Conservation (phyloP, 2,113 vertebrate genomes). For the Paramisgurnus dabryanus region DNA sequence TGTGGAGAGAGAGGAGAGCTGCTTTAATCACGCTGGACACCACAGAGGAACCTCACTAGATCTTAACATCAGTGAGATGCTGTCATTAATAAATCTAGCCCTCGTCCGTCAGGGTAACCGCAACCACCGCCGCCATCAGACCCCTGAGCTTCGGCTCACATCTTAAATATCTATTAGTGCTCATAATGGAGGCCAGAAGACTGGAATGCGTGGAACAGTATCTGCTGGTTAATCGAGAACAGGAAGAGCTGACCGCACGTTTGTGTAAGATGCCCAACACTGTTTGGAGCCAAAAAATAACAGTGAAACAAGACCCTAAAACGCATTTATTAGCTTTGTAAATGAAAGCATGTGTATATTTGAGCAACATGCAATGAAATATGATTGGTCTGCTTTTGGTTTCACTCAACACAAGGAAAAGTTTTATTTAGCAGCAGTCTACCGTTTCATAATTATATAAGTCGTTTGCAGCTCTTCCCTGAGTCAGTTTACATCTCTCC, state of each 20-base stretch:
- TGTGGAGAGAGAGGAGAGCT: conserved; percentile 73
- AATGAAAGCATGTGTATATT: conserved; percentile 38
- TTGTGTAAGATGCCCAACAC: conserved; percentile 47
- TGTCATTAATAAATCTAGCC: conserved; percentile 67
- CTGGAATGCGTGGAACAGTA: conserved; percentile 62
- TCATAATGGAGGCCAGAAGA: conserved; percentile 33
- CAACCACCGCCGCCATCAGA: conserved; percentile 45
- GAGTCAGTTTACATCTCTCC: neutral
- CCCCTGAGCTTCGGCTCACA: conserved; percentile 60
- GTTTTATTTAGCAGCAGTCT: neutral
- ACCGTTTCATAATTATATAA: neutral
- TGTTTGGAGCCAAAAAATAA: conserved; percentile 37
- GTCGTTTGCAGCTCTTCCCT: neutral
- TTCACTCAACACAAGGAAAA: no score
- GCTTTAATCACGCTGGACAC: conserved; percentile 60
- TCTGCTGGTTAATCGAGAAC: conserved; percentile 62
- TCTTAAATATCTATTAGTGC: conserved; percentile 69
- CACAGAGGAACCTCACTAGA: conserved; percentile 50
- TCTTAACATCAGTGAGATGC: conserved; percentile 64
- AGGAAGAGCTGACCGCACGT: conserved; percentile 68
- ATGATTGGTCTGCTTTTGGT: conserved; percentile 7
- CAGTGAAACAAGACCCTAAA: conserved; percentile 20
- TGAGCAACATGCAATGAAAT: conserved; percentile 1
- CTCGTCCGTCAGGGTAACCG: neutral
- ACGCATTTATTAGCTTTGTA: conserved; percentile 38